These are phyloP conservation scores for Nasonia vitripennis DNA, from an alignment of 1,140 invertebrate species.

Conservation along the genomic window DNA sequence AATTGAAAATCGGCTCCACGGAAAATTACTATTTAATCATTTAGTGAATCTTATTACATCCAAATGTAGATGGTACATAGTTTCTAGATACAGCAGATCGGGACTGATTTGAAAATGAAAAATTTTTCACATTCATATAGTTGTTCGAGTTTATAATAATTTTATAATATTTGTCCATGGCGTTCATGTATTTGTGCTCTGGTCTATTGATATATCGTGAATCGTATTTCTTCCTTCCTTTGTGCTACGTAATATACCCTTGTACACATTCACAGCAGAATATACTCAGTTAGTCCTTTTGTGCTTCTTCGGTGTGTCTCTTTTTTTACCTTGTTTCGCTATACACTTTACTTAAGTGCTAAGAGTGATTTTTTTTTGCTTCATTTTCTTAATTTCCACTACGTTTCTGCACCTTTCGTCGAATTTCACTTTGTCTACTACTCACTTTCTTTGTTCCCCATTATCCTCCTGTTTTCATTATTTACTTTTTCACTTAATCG, in stretches of 20 bases:
- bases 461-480: not conserved
- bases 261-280: not conserved
- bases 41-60: not conserved
- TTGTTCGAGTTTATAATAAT: not conserved
- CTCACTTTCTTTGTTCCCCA: slow-evolving; percentile 26
- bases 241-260: not conserved
- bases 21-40: slow-evolving; percentile 10
- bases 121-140: not conserved
- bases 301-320: not conserved
- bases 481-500: not conserved
- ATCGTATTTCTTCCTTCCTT: not conserved
- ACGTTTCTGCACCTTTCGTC: not conserved
- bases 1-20: not conserved
- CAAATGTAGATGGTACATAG: not conserved
- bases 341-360: slow-evolving; percentile 17
- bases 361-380: slow-evolving; percentile 23
- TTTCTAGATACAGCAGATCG: not conserved
- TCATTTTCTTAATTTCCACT: slow-evolving; percentile 5
- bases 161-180: not conserved
- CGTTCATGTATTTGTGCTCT: slow-evolving; percentile 2
- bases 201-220: not conserved
- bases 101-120: not conserved
- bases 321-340: not conserved
- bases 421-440: slow-evolving; percentile 3
- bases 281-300: not conserved